Conservation (phyloP, 2,113 vertebrate species). For the Oryzias melastigma region DNA sequence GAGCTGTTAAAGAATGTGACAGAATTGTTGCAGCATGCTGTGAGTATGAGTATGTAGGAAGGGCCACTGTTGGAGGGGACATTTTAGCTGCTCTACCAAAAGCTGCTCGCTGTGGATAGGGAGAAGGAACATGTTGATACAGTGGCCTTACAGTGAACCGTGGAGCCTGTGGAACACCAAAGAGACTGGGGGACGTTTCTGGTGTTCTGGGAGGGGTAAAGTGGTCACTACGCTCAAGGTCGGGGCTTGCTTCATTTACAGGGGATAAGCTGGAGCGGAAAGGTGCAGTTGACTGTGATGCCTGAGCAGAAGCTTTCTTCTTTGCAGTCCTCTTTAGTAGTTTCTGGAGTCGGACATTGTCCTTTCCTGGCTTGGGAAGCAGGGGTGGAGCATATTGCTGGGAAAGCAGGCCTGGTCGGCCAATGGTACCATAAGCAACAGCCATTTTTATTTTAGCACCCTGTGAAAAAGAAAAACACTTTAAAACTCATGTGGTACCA, state of each 20-base stretch:
- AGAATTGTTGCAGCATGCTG: constrained; percentile 44
- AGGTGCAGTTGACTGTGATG: constrained; percentile 47
- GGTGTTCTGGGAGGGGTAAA: constrained; percentile 64
- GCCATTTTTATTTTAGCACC: constrained; percentile 81
- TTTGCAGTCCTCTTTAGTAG: constrained; percentile 85
- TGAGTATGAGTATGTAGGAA: constrained; percentile 34
- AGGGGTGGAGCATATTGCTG: constrained; percentile 83
- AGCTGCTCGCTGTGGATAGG: constrained; percentile 74
- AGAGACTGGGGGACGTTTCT: constrained; percentile 29
- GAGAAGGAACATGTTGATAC: constrained; percentile 76
- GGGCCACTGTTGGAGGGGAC: constrained; percentile 61
- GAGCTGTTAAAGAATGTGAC: constrained; percentile 23
- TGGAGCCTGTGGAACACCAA: constrained; percentile 11
- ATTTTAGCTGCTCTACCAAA: constrained; percentile 65
- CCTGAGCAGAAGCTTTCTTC: constrained; percentile 70
- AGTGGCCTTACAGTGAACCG: constrained; percentile 67
- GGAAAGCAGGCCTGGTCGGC: constrained; percentile 61
- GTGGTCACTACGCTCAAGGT: constrained; percentile 80
- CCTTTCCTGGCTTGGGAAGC: constrained; percentile 88
- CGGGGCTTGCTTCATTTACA: constrained; percentile 88
- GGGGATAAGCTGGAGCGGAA: constrained; percentile 91
- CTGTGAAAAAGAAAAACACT: constrained; percentile 53
- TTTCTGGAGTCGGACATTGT: constrained; percentile 86
- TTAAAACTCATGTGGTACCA: too few relatives aligned
- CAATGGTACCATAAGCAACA: constrained; percentile 58